Conservation (phyloP, 2,888 invertebrate genomes). For the Plebejus anna region DNA sequence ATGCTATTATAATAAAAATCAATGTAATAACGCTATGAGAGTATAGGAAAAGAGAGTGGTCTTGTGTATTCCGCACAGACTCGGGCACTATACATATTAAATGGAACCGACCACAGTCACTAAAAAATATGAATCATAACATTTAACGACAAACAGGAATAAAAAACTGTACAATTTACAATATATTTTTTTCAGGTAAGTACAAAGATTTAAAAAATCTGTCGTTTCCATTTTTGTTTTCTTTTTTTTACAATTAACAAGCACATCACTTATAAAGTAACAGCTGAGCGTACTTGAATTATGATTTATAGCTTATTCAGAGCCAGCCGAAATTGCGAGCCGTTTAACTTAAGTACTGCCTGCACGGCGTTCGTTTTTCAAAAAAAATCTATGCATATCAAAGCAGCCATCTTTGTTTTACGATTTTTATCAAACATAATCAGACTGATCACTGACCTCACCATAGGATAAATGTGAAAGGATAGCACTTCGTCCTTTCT, state of each 20-base stretch:
- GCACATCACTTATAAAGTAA: constrained; percentile 63
- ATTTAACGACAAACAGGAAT: no score
- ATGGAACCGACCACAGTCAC: no score
- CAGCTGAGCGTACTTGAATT: constrained; percentile 56
- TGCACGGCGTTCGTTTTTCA: constrained; percentile 56
- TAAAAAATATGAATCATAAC: no score
- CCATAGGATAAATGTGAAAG: background rate
- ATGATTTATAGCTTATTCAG: constrained; percentile 79
- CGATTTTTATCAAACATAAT: background rate
- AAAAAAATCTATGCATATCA: constrained; percentile 34
- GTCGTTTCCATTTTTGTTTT: no score
- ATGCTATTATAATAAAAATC: background rate
- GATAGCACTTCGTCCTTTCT: no score
- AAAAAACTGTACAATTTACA: no score
- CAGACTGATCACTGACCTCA: background rate
- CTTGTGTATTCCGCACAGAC: no score
- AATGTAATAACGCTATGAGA: no score
- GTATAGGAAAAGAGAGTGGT: no score
- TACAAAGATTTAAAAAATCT: background rate
- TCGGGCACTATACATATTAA: no score
- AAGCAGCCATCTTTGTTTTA: constrained; percentile 24
- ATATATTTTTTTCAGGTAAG: background rate
- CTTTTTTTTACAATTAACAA: background rate
- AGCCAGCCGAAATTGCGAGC: constrained; percentile 66
- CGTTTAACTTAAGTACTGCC: constrained; percentile 75